These are phyloP conservation scores for Acanthis flammea DNA, from an alignment of 2,797 vertebrate species.

Conservation along the genomic window DNA sequence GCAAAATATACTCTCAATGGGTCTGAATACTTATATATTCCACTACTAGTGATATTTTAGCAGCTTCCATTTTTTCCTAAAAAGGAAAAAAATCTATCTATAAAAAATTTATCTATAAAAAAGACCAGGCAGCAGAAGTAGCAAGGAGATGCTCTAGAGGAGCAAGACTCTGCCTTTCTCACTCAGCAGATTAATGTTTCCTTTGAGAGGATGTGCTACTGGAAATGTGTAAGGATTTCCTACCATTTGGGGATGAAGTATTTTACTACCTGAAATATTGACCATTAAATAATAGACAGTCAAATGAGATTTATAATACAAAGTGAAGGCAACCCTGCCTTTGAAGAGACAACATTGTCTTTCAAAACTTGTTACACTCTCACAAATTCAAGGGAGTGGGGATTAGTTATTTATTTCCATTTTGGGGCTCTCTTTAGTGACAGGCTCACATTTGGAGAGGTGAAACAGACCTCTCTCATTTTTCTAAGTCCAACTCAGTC, in stretches of 20 bases:
- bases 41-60: neutral
- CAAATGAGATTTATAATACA: neutral
- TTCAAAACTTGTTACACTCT: neutral
- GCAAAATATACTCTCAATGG: neutral
- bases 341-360: neutral
- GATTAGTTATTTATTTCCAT: neutral
- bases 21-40: neutral
- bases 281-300: neutral
- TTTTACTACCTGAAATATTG: too few species aligned
- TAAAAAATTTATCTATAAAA: neutral
- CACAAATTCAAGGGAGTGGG: neutral
- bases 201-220: neutral
- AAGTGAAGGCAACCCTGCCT: neutral
- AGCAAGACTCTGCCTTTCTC: neutral
- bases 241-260: neutral
- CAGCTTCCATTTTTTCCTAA: neutral
- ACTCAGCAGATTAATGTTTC: neutral
- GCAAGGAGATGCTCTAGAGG: neutral
- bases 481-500: neutral
- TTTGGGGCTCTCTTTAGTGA: neutral
- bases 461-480: neutral
- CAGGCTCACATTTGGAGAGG: neutral
- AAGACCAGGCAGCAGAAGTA: neutral
- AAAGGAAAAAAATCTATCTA: neutral
- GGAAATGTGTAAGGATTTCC: neutral